These are phyloP conservation scores for Rhagoletis pomonella DNA, from an alignment of 1,140 invertebrate genomes.

Conservation along the genomic window DNA sequence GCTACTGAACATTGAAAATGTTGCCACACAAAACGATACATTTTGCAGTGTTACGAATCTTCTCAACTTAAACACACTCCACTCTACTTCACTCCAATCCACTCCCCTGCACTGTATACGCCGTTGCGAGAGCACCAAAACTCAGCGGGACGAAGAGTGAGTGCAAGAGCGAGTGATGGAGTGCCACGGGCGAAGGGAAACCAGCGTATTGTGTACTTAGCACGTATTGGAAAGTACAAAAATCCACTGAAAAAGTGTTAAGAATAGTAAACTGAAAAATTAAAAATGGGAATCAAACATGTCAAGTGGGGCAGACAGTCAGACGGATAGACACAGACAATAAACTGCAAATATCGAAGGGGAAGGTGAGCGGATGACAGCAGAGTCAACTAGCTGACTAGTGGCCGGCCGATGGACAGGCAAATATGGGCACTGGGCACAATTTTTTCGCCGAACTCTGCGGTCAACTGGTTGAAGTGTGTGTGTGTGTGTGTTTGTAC, in stretches of 20 bases:
- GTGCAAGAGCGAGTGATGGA: neutral
- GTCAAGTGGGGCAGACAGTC: neutral
- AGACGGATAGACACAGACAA: neutral
- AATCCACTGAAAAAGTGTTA: neutral
- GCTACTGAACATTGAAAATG: neutral
- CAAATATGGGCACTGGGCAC: neutral
- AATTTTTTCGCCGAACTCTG: neutral
- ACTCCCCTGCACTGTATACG: neutral
- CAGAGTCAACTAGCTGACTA: neutral
- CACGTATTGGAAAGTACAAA: neutral
- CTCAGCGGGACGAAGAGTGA: neutral
- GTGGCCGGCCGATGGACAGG: neutral
- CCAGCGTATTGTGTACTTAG: too few species aligned
- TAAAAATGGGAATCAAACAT: neutral
- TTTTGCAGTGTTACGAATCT: too few species aligned
- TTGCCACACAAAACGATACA: neutral
- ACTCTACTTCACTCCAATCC: neutral
- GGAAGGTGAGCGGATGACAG: neutral
- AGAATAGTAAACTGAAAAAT: conserved; percentile 31
- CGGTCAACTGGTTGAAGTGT: neutral
- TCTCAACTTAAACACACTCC: neutral
- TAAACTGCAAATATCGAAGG: neutral
- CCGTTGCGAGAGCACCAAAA: neutral
- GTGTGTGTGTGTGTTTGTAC: neutral
- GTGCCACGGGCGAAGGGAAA: neutral